phyloP scores from a whole-genome alignment of 2,797 vertebrate species.

The Erethizon dorsatum region DNA sequence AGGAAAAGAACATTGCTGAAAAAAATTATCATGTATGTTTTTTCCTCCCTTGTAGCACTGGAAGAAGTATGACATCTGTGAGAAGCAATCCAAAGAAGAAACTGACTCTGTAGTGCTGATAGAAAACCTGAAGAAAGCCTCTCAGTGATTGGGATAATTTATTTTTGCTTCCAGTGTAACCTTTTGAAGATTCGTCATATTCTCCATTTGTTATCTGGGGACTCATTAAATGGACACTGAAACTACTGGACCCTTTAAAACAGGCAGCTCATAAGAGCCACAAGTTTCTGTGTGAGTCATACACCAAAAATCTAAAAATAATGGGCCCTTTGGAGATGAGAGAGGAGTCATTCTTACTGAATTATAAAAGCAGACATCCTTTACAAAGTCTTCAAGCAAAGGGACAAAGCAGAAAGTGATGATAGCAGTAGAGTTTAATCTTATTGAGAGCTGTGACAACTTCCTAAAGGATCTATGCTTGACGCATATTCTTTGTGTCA shows the following conservation, averaged over 20 bases:
- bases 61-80: constrained; percentile 84
- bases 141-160: constrained; percentile 74
- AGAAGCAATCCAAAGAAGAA: constrained; percentile 86
- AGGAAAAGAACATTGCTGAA: constrained; percentile 51
- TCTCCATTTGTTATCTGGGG: constrained; percentile 71
- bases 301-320: constrained; percentile 35
- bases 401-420: constrained; percentile 50
- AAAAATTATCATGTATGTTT: constrained; percentile 47
- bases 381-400: constrained; percentile 48
- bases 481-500: constrained; percentile 61
- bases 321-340: constrained; percentile 64
- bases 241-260: constrained; percentile 74
- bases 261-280: constrained; percentile 74
- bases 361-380: constrained; percentile 55
- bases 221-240: constrained; percentile 69
- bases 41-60: constrained; percentile 77
- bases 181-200: constrained; percentile 64
- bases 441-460: constrained; percentile 42
- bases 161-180: constrained; percentile 70
- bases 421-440: constrained; percentile 23
- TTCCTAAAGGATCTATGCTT: constrained; percentile 53
- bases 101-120: constrained; percentile 84
- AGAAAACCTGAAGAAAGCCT: constrained; percentile 82
- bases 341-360: constrained; percentile 28
- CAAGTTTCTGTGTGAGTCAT: background rate